Evolutionary conservation across 2,797 vertebrate species (phyloP).

Genomic region (Rhadinocentrus ornatus): DNA sequence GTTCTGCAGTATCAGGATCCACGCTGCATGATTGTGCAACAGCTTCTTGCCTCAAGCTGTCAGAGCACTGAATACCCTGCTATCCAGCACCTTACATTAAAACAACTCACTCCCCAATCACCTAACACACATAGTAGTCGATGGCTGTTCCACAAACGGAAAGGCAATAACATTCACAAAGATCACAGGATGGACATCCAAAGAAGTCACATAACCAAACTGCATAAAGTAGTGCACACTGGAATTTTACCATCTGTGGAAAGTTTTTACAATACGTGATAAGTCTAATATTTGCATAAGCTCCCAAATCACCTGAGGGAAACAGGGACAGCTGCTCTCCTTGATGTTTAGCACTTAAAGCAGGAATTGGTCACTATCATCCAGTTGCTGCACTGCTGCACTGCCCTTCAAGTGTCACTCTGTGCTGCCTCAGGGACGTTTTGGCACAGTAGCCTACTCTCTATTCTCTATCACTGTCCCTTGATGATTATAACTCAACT

Average conservation of each 20-base stretch:
- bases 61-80: background rate
- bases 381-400: constrained; percentile 9
- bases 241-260: background rate
- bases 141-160: background rate
- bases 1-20: background rate
- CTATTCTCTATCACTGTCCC: background rate
- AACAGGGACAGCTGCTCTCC: constrained; percentile 9
- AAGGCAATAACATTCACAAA: background rate
- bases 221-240: background rate
- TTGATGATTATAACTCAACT: background rate
- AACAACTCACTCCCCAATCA: too few relatives aligned
- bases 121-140: background rate
- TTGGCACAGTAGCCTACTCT: background rate
- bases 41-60: background rate
- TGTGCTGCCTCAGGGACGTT: background rate
- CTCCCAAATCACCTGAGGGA: background rate
- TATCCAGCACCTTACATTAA: background rate
- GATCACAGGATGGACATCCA: background rate
- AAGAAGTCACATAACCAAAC: background rate
- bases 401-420: constrained; percentile 1
- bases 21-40: background rate
- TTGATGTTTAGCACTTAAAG: background rate
- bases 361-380: background rate
- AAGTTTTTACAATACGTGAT: background rate
- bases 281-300: background rate